Evolutionary conservation across 2,888 invertebrate species (phyloP), one percentile per base, ranked within the genome.

Genomic region (Megalurothrips usitatus): DNA sequence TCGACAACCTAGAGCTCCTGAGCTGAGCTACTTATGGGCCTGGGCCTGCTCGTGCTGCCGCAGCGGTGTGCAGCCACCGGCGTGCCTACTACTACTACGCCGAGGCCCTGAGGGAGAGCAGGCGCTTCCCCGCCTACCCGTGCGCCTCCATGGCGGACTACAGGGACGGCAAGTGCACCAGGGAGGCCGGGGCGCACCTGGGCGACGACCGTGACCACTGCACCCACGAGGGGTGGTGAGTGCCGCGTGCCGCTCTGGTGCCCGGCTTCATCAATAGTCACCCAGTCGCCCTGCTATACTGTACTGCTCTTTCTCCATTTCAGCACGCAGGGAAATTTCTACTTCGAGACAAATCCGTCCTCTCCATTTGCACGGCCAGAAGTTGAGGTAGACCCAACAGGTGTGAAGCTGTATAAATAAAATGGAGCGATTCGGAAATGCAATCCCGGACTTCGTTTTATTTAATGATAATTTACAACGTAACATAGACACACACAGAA

Each of bases 41-140:
- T 49, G 52, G 52, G 52, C 52, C 3, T 52, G 19, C 52, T 19
- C 10, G 52, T 58, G 14, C n/a, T 58, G 23, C 68, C 9, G 68
- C 82, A 85, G 85, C 84, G n/a, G 84, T 85, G 0, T 86, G 86
- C 82, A 85, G 85, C 80, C 86, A 86, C 83, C 83, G 86, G 9
- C 82, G 86, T 79, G 85, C 85, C 28, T 86, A 86, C 81, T 86
- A 85, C 82, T 86, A 85, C 80, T 86, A 85, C 82, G 84, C 84
- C 9, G 86, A 86, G 81, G 85, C 85, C 1, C 82, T 86, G 10
- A 81, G 79, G 47, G 82, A 82, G 3, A 83, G 84, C 43, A 81
- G 82, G 75, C 85, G 84, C 10, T 86, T 86, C 83, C 82, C 81
- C 43, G 85, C 84, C 10, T 82, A 84, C 43, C 82, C 84, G 0